A percentile compares a stretch with the other conserved stretches of the same genome.
Conservation (phyloP, 2,888 invertebrate genomes). For the Cryptophagus acutangulus region DNA sequence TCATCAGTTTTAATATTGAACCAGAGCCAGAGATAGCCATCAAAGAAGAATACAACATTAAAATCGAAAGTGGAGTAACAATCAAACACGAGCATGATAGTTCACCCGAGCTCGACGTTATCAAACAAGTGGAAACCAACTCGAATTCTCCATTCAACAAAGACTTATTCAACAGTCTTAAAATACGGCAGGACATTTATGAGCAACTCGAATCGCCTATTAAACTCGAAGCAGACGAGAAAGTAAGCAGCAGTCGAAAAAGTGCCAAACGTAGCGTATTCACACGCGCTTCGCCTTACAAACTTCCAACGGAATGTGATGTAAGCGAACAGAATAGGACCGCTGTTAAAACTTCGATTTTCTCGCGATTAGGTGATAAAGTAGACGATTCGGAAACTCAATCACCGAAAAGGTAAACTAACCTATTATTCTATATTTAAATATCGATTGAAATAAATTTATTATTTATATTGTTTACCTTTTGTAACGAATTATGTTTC, state of each 20-base stretch:
- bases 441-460: background rate
- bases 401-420: background rate
- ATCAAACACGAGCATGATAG: constrained; percentile 23
- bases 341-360: constrained; percentile 10
- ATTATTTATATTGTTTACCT: constrained; percentile 3
- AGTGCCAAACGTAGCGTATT: constrained; percentile 24
- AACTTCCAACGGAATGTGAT: constrained; percentile 10
- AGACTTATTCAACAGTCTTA: constrained; percentile 27
- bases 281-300: constrained; percentile 20
- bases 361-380: constrained; percentile 19
- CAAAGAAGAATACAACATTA: constrained; percentile 9
- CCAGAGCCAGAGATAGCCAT: background rate
- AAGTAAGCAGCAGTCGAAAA: constrained; percentile 9
- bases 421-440: background rate
- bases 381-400: constrained; percentile 7
- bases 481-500: constrained; percentile 7
- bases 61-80: constrained; percentile 14
- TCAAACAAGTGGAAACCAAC: too few species aligned
- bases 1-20: background rate
- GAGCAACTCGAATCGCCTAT: constrained; percentile 20
- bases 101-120: too few species aligned
- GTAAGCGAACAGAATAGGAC: constrained; percentile 10
- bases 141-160: constrained; percentile 32
- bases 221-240: constrained; percentile 19
- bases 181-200: constrained; percentile 20